Base-by-base conservation (phyloP, 1,140 invertebrate species). In the Dolichoris vasculosae region DNA sequence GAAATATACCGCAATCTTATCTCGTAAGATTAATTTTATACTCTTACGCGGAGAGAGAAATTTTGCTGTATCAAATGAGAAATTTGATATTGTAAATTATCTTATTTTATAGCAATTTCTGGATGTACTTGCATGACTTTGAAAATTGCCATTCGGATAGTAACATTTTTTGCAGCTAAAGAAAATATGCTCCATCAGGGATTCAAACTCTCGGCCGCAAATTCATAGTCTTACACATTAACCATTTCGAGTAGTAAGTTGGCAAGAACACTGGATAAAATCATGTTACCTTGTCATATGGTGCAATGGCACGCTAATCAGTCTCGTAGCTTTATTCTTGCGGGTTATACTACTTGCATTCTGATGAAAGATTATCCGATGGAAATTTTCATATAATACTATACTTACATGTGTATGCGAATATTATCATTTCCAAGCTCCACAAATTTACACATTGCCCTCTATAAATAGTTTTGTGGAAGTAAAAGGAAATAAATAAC, bases 161-260 rank as follows among this genome's bases (percentile, higher is more conserved):
- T 43, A 43, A 73, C 26, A 73, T 40, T 73, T 73, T 73, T 73
- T 73, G 30, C 3, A 40, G 17, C 20, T 26, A 7, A 43, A 38
- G 69, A 43, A 73, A 73, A 73, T 73, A 71, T 40, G 38, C 43
- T 73, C 40, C 69, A 43, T n/a, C 69, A 17, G 69, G 69, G 38
- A 43, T 43, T 43, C 69, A 43, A 73, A 73, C 38, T 40, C 23
- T 43, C 4, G 20, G 26, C 20, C 69, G n/a, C 35, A 26, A 38
- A 73, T 73, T 43, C 69, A 73, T 43, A 73, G 69, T 73, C 69
- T 17, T 73, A 43, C 23, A 26, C 69, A 73, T 73, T 40, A 23
- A 73, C 35, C 38, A 73, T 6, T 73, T 17, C 8, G 26, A 43
- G 20, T 73, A n/a, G 8, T 73, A 43, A n/a, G 20, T 73, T 43